A percentile compares a stretch with the other conserved stretches of the same genome.
These are phyloP conservation scores for Pheosia tremula DNA, from an alignment of 2,888 invertebrate genomes.

Conservation along the genomic window DNA sequence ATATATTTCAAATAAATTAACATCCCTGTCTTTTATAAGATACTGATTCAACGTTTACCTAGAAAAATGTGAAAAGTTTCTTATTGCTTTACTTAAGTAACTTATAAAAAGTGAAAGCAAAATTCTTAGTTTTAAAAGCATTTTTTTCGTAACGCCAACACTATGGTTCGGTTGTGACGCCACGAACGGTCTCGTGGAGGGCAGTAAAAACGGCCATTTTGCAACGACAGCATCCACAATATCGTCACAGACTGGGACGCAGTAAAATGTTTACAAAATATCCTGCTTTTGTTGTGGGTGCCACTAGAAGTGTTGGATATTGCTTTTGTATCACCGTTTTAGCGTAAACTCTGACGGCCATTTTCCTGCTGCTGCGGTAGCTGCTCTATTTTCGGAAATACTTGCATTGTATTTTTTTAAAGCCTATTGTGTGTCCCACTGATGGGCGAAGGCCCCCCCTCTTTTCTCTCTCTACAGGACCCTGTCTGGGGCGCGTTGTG, in stretches of 20 bases:
- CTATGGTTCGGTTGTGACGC: conserved; percentile 47
- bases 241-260: conserved; percentile 77
- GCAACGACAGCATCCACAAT: conserved; percentile 76
- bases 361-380: conserved; percentile 46
- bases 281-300: conserved; percentile 70
- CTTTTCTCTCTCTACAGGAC: too few species aligned
- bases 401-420: conserved; percentile 17
- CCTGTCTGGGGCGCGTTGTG: too few species aligned
- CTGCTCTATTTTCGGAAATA: conserved; percentile 38
- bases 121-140: conserved; percentile 30
- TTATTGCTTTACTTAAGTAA: conserved; percentile 5
- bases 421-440: neutral
- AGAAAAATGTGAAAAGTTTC: conserved; percentile 9
- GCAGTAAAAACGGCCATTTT: conserved; percentile 79
- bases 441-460: too few species aligned
- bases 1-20: too few species aligned
- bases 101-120: conserved; percentile 6
- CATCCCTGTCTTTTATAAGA: too few species aligned
- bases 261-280: conserved; percentile 83
- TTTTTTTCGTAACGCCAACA: conserved; percentile 39
- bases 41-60: too few species aligned
- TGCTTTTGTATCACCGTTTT: conserved; percentile 73
- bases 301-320: conserved; percentile 64
- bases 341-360: conserved; percentile 55
- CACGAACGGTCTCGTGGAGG: conserved; percentile 63